Evolutionary conservation across 2,888 invertebrate species (phyloP).

Genomic region (Mellilla xanthometata): DNA sequence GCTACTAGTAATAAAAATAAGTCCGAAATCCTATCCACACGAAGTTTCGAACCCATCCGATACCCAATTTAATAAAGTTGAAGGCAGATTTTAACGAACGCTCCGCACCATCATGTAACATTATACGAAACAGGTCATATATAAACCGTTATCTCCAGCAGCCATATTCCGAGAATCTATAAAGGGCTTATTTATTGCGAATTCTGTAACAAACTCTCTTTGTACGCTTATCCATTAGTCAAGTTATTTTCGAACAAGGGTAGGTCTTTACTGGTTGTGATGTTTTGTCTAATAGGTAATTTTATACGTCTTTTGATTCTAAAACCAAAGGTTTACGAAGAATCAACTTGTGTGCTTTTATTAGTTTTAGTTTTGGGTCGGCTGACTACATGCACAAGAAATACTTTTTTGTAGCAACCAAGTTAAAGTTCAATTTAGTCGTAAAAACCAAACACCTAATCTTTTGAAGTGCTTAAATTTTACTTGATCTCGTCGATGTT

Average conservation of each 20-base stretch:
- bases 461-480: too few relatives aligned
- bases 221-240: conserved; percentile 16
- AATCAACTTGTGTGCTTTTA: too few relatives aligned
- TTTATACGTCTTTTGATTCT: too few relatives aligned
- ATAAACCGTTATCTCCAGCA: conserved; percentile 9
- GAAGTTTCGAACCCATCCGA: neutral
- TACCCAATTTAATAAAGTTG: conserved; percentile 21
- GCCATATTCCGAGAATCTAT: conserved; percentile 16
- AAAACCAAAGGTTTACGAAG: too few relatives aligned
- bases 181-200: conserved; percentile 17
- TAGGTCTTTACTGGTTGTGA: neutral
- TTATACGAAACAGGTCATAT: conserved; percentile 7
- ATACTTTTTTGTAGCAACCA: too few relatives aligned
- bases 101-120: conserved; percentile 13
- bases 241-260: conserved; percentile 12
- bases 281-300: too few relatives aligned
- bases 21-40: neutral
- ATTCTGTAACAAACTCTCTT: conserved; percentile 17
- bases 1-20: too few relatives aligned
- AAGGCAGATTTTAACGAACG: conserved; percentile 15
- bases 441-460: too few relatives aligned
- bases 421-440: too few relatives aligned
- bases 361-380: too few relatives aligned
- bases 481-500: too few relatives aligned
- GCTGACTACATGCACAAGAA: too few relatives aligned